These are phyloP conservation scores for Notiomystis cincta DNA, from an alignment of 2,113 vertebrate species.

Conservation along the genomic window DNA sequence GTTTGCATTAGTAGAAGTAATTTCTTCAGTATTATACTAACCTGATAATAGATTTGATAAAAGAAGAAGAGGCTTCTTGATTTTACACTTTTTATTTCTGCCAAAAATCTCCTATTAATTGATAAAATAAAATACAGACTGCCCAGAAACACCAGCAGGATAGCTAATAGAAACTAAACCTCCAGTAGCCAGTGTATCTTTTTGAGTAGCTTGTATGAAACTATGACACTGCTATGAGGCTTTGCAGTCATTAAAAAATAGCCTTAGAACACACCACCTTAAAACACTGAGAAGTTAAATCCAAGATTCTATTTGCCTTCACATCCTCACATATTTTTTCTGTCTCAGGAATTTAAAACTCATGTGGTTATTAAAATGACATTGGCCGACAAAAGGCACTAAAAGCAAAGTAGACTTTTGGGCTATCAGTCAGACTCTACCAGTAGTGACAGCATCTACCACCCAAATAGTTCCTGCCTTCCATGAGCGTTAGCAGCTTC, in stretches of 20 bases:
- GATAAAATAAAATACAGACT: neutral
- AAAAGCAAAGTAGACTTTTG: neutral
- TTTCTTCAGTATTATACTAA: neutral
- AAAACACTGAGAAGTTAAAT: neutral
- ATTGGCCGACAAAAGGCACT: neutral
- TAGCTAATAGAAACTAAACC: neutral
- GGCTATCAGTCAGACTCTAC: neutral
- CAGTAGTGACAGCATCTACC: neutral
- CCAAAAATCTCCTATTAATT: neutral
- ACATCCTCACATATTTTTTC: neutral
- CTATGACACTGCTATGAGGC: neutral
- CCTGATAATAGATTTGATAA: neutral
- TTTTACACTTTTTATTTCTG: neutral
- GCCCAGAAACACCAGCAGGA: neutral
- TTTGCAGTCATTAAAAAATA: neutral
- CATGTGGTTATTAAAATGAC: neutral
- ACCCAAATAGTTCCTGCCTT: neutral
- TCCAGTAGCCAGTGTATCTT: neutral
- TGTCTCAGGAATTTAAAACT: neutral
- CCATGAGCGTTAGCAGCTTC: accelerated
- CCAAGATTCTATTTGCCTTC: neutral
- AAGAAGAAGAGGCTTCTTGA: neutral
- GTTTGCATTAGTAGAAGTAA: neutral
- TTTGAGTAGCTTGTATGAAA: neutral
- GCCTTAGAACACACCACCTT: neutral